phyloP scores from a whole-genome alignment of 2,113 vertebrate genomes.

The Raphicerus campestris region DNA sequence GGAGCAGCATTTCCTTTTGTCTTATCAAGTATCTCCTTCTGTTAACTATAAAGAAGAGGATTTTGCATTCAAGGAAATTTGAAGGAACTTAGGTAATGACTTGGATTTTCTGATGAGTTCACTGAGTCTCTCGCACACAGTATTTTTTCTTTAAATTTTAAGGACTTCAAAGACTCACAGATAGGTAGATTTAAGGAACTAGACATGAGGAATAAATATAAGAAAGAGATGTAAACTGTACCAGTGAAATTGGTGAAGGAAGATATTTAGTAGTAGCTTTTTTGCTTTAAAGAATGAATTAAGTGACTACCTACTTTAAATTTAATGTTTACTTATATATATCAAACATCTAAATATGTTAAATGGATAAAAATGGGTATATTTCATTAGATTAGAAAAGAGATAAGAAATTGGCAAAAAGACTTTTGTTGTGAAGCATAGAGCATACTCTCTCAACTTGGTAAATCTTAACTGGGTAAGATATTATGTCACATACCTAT shows the following conservation, averaged over 20 bases:
- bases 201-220: not conserved
- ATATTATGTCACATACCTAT: not conserved
- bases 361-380: not conserved
- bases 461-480: not conserved
- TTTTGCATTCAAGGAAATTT: not conserved
- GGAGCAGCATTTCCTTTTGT: not conserved
- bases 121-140: not conserved
- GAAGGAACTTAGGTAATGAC: not conserved
- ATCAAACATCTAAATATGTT: not conserved
- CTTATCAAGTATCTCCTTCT: not conserved
- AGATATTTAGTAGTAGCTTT: not conserved
- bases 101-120: not conserved
- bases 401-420: not conserved
- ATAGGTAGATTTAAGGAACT: not conserved
- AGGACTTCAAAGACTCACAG: not conserved
- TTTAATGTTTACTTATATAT: not conserved
- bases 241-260: not conserved
- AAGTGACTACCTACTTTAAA: not conserved
- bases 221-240: not conserved
- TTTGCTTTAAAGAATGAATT: not conserved
- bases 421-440: not conserved
- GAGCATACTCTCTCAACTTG: not conserved
- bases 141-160: not conserved
- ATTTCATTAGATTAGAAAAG: not conserved
- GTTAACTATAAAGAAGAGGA: not conserved